These are phyloP conservation scores for Pseudomyrmex dendroicus DNA, from an alignment of 1,140 invertebrate genomes.

Conservation along the genomic window DNA sequence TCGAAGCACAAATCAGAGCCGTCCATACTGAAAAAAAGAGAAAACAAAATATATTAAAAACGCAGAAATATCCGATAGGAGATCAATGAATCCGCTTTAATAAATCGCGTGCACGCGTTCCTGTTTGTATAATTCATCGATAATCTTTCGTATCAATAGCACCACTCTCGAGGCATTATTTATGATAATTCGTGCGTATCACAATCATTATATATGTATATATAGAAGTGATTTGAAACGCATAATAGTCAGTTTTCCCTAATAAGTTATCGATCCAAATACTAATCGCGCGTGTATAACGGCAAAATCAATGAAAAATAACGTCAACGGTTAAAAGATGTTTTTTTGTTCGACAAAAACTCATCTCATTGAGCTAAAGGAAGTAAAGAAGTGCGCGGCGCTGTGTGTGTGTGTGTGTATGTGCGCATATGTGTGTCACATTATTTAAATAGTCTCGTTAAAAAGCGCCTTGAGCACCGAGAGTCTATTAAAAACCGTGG, in stretches of 20 bases:
- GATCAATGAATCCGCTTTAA: background rate
- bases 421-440: background rate
- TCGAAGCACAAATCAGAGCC: constrained; percentile 99
- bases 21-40: constrained; percentile 94
- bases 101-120: background rate
- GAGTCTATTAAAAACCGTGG: constrained; percentile 54
- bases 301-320: constrained; percentile 13
- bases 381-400: background rate
- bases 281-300: too few species aligned
- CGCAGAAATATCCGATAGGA: background rate
- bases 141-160: background rate
- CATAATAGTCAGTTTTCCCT: background rate
- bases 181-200: background rate
- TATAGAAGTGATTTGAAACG: background rate
- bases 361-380: constrained; percentile 13
- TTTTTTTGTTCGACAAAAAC: background rate
- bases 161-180: background rate
- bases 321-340: background rate
- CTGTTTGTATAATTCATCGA: background rate
- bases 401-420: background rate
- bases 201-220: too few species aligned
- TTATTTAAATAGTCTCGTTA: constrained; percentile 56
- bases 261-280: constrained; percentile 23
- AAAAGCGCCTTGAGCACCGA: constrained; percentile 33
- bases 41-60: constrained; percentile 49